phyloP scores from a whole-genome alignment of 2,888 invertebrate genomes.

The Erebia ligea region DNA sequence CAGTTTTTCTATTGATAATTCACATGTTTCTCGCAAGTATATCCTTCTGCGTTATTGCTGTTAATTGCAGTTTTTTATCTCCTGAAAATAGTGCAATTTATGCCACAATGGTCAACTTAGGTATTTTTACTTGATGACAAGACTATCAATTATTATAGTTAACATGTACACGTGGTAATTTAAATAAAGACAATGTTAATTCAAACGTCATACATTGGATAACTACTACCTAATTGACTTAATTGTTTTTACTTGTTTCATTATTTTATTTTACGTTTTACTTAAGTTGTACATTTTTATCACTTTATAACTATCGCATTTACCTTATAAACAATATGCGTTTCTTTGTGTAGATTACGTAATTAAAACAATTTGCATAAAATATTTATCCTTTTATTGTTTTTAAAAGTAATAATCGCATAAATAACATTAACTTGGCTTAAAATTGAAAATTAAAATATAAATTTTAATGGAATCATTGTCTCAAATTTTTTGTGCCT shows the following conservation, averaged over 20 bases:
- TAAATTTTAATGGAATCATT: conserved; percentile 19
- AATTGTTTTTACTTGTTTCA: background rate
- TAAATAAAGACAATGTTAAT: background rate
- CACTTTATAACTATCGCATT: background rate
- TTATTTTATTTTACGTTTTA: background rate
- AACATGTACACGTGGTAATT: background rate
- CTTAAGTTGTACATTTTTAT: background rate
- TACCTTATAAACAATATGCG: background rate
- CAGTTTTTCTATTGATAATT: conserved; percentile 69
- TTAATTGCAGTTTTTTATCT: conserved; percentile 42
- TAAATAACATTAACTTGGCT: background rate
- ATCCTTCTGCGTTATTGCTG: conserved; percentile 61
- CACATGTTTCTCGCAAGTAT: conserved; percentile 59
- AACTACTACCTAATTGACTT: background rate
- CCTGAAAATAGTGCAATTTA: conserved; percentile 34
- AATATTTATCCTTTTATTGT: background rate
- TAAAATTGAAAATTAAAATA: conserved; percentile 13
- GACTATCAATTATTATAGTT: background rate
- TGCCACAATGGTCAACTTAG: conserved; percentile 9
- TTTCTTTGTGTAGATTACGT: background rate
- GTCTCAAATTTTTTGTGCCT: conserved; percentile 23
- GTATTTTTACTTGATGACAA: conserved; percentile 10
- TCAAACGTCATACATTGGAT: background rate
- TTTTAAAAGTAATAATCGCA: background rate
- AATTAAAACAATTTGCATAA: background rate